phyloP scores from a whole-genome alignment of 2,888 invertebrate species.

The Melieria omissa region DNA sequence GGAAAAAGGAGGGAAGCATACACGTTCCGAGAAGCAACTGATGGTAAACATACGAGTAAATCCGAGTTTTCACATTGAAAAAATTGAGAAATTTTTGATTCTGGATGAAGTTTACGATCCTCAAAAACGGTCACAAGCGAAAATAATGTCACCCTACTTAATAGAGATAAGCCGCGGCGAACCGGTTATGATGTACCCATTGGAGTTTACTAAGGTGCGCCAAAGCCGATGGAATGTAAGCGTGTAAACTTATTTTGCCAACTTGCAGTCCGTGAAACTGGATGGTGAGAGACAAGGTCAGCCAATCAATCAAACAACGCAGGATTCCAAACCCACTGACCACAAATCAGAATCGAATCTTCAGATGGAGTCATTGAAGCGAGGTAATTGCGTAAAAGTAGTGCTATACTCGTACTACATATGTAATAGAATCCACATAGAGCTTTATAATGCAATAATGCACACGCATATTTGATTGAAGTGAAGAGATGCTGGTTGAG shows the following conservation, averaged over 20 bases:
- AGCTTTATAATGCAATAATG: no score
- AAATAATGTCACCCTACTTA: slow-evolving; percentile 54
- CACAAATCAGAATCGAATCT: neutral
- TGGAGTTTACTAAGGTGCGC: slow-evolving; percentile 52
- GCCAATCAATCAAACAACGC: neutral
- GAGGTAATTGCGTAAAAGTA: neutral
- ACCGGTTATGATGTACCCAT: slow-evolving; percentile 54
- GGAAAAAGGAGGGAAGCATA: neutral
- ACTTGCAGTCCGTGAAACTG: slow-evolving; percentile 5
- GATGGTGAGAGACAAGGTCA: neutral
- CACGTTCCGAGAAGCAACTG: slow-evolving; percentile 48
- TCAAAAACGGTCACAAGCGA: slow-evolving; percentile 46
- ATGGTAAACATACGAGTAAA: slow-evolving; percentile 51
- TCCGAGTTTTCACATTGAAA: slow-evolving; percentile 46
- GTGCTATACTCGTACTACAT: no score
- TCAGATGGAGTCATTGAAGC: neutral
- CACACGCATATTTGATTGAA: no score
- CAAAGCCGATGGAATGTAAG: slow-evolving; percentile 7
- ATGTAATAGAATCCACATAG: no score
- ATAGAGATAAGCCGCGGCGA: slow-evolving; percentile 53
- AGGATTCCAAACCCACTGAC: neutral
- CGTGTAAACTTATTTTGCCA: neutral
- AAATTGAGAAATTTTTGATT: slow-evolving; percentile 49
- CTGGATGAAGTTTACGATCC: slow-evolving; percentile 54
- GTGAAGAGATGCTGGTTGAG: no score